Conservation (phyloP, 2,113 vertebrate species). For the Saccopteryx leptura region DNA sequence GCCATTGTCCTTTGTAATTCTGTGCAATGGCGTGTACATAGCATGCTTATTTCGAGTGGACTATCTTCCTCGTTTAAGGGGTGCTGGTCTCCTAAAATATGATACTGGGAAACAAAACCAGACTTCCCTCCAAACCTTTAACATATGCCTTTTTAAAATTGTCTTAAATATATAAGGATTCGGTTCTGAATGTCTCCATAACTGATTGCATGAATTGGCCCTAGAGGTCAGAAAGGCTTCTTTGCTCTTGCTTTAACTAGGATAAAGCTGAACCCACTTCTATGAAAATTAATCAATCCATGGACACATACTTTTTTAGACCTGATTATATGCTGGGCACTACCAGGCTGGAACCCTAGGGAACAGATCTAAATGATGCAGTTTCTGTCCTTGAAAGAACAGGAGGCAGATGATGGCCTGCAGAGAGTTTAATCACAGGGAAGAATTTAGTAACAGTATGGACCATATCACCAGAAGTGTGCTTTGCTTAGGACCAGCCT, state of each 20-base stretch:
- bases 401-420: background rate
- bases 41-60: background rate
- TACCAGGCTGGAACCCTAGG: background rate
- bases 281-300: constrained; percentile 71
- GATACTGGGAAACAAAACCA: background rate
- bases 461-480: background rate
- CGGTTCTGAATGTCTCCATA: constrained; percentile 47
- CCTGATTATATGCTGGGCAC: background rate
- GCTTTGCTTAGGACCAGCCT: background rate
- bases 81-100: background rate
- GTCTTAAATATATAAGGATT: constrained; percentile 60
- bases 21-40: too few relatives aligned
- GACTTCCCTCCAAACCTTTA: constrained; percentile 45
- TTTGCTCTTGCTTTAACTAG: constrained; percentile 76
- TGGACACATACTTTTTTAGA: constrained; percentile 1
- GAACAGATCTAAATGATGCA: background rate
- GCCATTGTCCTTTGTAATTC: background rate
- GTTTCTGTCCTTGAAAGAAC: background rate
- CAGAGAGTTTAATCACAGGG: background rate
- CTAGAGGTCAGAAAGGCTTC: constrained; percentile 60
- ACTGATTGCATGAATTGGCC: constrained; percentile 66
- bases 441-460: background rate
- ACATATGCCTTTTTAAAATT: constrained; percentile 28
- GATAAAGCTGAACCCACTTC: constrained; percentile 64
- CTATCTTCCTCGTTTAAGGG: background rate